Evolutionary conservation across 1,140 invertebrate genomes (phyloP).

Genomic region (Achroia grisella): DNA sequence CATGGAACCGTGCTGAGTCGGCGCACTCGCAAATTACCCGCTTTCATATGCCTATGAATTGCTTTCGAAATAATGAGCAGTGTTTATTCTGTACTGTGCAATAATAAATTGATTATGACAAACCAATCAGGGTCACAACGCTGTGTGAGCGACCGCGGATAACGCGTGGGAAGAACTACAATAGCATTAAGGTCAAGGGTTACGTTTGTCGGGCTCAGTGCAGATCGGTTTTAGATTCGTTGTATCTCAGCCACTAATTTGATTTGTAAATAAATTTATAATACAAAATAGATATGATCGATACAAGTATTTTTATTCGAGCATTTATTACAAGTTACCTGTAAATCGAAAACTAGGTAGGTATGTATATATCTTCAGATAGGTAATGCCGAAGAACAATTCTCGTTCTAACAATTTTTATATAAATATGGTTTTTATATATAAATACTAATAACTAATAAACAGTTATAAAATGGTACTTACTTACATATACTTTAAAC

Average conservation of each 20-base stretch:
- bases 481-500: no score
- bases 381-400: no score
- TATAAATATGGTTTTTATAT: no score
- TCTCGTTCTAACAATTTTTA: no score
- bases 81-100: not conserved
- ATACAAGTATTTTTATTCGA: no score
- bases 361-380: no score
- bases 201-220: not conserved
- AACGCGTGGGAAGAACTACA: not conserved
- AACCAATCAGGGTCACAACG: slow-evolving; percentile 1
- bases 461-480: no score
- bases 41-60: slow-evolving; percentile 1
- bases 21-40: not conserved
- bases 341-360: no score
- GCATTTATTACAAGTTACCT: no score
- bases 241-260: not conserved
- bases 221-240: not conserved
- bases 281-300: no score
- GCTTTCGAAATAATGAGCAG: slow-evolving; percentile 1
- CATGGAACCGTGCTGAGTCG: not conserved
- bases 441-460: no score
- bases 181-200: not conserved
- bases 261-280: not conserved
- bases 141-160: not conserved
- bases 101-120: slow-evolving; percentile 5